These are phyloP conservation scores for Eretmocerus hayati DNA, from an alignment of 2,888 invertebrate genomes.

Conservation along the genomic window DNA sequence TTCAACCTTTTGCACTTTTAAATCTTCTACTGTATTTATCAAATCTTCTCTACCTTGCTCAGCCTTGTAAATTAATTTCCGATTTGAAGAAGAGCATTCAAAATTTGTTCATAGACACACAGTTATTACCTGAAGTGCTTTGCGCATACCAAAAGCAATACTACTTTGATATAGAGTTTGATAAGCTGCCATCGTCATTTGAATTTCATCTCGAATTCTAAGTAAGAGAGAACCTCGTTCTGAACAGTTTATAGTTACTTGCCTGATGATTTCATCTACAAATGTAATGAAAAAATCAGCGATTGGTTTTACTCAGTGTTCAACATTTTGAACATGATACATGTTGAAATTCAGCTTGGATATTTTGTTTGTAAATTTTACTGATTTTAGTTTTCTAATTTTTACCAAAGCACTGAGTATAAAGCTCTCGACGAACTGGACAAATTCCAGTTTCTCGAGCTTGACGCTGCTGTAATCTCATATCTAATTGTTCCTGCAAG, in stretches of 20 bases:
- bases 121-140: constrained; percentile 73
- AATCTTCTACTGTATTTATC: constrained; percentile 64
- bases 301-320: not conserved
- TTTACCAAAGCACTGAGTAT: constrained; percentile 88
- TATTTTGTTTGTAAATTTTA: constrained; percentile 1
- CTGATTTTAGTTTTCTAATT: not conserved
- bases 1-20: constrained; percentile 60
- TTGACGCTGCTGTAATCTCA: constrained; percentile 80
- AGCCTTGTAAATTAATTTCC: constrained; percentile 48
- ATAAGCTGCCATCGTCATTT: constrained; percentile 94
- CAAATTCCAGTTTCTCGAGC: constrained; percentile 96
- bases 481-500: constrained; percentile 91
- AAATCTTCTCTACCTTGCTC: constrained; percentile 84
- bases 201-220: constrained; percentile 89
- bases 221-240: constrained; percentile 90
- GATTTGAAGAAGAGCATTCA: not conserved
- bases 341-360: not conserved
- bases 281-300: constrained; percentile 2
- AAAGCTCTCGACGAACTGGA: constrained; percentile 85
- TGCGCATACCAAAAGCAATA: constrained; percentile 95
- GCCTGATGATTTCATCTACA: constrained; percentile 76
- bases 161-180: constrained; percentile 96
- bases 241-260: constrained; percentile 95
- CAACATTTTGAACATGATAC: not conserved
- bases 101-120: not conserved